Base-by-base conservation (phyloP, 2,113 vertebrate genomes). In the Octodon degus region DNA sequence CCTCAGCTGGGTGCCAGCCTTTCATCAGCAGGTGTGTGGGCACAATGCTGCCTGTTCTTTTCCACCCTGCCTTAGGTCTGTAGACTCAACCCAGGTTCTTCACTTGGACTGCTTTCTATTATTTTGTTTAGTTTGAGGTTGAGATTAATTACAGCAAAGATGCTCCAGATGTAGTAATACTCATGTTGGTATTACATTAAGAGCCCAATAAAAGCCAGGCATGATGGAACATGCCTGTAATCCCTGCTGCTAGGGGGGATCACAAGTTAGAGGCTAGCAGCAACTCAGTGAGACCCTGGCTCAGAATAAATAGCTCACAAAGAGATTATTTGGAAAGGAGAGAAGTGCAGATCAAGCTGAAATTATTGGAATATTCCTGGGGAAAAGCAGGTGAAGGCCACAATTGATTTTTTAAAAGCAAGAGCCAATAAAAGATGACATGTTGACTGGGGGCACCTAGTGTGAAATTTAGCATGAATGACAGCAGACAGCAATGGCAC, bases 331-430 rank as follows among this genome's bases (percentile, higher is more conserved):
- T 62, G 47, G 81, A 85, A 87, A 85, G 74, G 12, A 85, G 60
- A 37, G 60, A 63, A 65, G 81, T 96, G 37, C 25, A 37, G 68
- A 67, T 81, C 9, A 55, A 82, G 50, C 34, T 77, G 80, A 83
- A 65, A 34, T 2, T 72, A 34, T 13, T 0, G 77, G 4, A 92
- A 72, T 83, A 43, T 30, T 84, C 55, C 77, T 91, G 80, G 83
- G 67, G 34, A 91, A 85, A 96, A 93, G 68, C 12, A 74, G 81
- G 55, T 11, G 53, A 92, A 68, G 70, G 17, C 82, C 53, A 77
- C 43, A 60, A n/a, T 0, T 30, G 27, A 50, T 24, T 53, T 93
- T 84, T 81, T n/a, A 19, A 30, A 79, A 62, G 40, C 13, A 19
- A 74, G 43, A 67, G 22, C 27, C 63, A 90, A 62, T 32, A 67